Evolutionary conservation across 1,140 invertebrate genomes (phyloP).

Genomic region (Globodera ellingtonae): DNA sequence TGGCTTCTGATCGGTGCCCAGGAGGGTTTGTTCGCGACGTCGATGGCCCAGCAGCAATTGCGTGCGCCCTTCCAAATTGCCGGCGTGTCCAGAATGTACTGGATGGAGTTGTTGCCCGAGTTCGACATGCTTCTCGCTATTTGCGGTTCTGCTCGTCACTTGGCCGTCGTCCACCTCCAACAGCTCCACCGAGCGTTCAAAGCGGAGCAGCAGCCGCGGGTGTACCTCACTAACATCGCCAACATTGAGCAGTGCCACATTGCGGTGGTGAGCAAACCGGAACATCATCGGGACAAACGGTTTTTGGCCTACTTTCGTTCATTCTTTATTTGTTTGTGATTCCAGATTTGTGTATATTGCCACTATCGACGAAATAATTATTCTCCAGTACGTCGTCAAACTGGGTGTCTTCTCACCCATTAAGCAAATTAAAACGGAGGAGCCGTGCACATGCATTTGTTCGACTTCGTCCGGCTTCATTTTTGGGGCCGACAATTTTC

Average conservation of each 20-base stretch:
- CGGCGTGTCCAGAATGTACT: constrained; percentile 30
- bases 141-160: constrained; percentile 29
- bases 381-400: constrained; percentile 38
- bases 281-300: constrained; percentile 36
- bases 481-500: constrained; percentile 43
- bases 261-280: constrained; percentile 43
- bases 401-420: constrained; percentile 32
- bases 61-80: constrained; percentile 35
- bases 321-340: constrained; percentile 18
- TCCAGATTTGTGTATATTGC: constrained; percentile 41
- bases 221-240: constrained; percentile 34
- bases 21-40: constrained; percentile 40
- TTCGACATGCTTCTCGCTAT: constrained; percentile 42
- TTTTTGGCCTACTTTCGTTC: not conserved
- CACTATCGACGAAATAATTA: constrained; percentile 39
- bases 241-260: constrained; percentile 44
- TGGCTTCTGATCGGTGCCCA: constrained; percentile 37
- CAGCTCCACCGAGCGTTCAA: constrained; percentile 34
- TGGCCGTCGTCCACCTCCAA: constrained; percentile 39
- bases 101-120: constrained; percentile 42
- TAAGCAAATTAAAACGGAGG: constrained; percentile 37
- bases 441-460: constrained; percentile 39
- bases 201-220: constrained; percentile 8
- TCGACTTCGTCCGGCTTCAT: constrained; percentile 37
- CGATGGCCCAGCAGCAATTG: constrained; percentile 15